Conservation (phyloP, 2,888 invertebrate species). For the Apocheima hispidaria region DNA sequence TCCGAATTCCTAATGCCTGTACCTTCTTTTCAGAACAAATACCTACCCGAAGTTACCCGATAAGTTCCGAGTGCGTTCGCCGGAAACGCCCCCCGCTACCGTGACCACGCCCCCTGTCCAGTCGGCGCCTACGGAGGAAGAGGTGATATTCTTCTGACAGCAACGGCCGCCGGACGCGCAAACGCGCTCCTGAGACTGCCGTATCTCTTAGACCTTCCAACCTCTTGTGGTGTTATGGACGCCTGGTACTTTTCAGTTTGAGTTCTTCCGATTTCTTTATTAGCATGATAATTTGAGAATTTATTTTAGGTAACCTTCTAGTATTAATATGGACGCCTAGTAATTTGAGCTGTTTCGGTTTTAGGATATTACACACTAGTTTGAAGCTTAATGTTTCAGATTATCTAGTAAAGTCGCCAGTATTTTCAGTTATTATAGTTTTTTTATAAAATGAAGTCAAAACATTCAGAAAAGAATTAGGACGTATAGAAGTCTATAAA, state of each 20-base stretch:
- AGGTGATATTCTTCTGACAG: constrained; percentile 90
- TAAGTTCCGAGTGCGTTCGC: constrained; percentile 88
- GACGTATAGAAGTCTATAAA: too few species aligned
- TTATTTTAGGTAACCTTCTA: neutral
- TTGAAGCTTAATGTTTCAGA: too few species aligned
- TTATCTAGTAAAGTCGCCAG: too few species aligned
- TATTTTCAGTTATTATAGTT: too few species aligned
- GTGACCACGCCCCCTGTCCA: constrained; percentile 46
- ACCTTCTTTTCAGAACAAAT: constrained; percentile 84
- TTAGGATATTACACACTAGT: neutral
- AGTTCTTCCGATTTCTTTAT: constrained; percentile 5
- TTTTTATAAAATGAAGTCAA: too few species aligned
- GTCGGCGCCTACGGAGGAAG: constrained; percentile 77
- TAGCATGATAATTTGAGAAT: constrained; percentile 4
- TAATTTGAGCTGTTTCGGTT: neutral
- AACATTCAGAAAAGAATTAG: too few species aligned
- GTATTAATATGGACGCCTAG: constrained; percentile 3
- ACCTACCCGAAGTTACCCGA: constrained; percentile 91
- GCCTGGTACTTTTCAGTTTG: constrained; percentile 43
- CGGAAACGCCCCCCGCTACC: constrained; percentile 59
- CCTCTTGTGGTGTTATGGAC: constrained; percentile 34
- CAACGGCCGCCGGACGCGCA: constrained; percentile 54
- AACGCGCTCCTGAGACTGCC: constrained; percentile 77
- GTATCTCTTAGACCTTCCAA: constrained; percentile 69
- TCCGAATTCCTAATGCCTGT: too few species aligned